Evolutionary conservation across 2,113 vertebrate species (phyloP).

Genomic region (Penelope pileata): DNA sequence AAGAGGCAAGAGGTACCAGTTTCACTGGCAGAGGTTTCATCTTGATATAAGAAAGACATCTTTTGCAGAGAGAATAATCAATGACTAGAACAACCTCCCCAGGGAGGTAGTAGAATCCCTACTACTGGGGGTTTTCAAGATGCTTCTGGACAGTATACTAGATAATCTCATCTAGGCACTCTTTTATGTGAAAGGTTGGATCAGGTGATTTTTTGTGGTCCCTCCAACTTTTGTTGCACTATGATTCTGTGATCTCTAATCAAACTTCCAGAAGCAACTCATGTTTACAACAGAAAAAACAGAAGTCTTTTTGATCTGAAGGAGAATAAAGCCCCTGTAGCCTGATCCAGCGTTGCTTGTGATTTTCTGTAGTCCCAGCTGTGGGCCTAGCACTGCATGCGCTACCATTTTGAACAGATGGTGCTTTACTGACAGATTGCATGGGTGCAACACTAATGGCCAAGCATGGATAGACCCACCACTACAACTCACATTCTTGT

Average conservation of each 20-base stretch:
- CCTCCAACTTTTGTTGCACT: no score
- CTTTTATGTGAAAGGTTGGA: no score
- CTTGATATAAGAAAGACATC: no score
- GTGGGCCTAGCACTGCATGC: fast-evolving
- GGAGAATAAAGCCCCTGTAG: not conserved
- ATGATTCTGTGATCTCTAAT: not conserved
- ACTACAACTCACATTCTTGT: not conserved
- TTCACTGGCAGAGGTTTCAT: no score
- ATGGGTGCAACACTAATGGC: not conserved
- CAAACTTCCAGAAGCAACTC: not conserved
- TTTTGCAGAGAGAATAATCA: no score
- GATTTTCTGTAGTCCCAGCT: not conserved
- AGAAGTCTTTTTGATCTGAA: not conserved
- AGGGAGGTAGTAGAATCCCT: no score
- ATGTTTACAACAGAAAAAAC: not conserved
- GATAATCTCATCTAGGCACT: no score
- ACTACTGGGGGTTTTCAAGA: no score
- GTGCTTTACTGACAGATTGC: not conserved
- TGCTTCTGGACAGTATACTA: no score
- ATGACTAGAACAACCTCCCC: no score
- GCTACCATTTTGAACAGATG: not conserved
- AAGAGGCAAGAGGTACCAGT: no score
- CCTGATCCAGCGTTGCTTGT: not conserved
- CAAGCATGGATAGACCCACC: not conserved
- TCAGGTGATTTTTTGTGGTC: no score